Percentiles rank a stretch among this genome's conserved stretches.
phyloP scores from a whole-genome alignment of 2,888 invertebrate genomes.

The Automeris io region DNA sequence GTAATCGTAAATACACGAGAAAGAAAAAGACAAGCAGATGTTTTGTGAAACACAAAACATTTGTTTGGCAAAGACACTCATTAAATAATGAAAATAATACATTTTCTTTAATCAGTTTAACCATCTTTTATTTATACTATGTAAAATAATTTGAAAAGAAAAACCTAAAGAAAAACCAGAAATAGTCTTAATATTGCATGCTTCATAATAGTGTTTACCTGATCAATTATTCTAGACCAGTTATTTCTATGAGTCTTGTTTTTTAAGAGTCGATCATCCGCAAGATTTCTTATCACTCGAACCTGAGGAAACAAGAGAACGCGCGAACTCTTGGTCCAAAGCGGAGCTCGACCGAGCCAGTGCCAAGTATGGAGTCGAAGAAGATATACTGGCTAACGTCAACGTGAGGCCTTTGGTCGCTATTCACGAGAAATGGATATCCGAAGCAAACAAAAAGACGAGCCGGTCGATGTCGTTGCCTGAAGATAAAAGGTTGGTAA shows the following conservation, averaged over 20 bases:
- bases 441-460: constrained; percentile 60
- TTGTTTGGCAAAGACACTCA: too few relatives aligned
- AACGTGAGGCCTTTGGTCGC: constrained; percentile 67
- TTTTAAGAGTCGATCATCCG: constrained; percentile 33
- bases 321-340: constrained; percentile 37
- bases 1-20: too few relatives aligned
- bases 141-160: too few relatives aligned
- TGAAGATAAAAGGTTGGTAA: constrained; percentile 51
- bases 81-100: too few relatives aligned
- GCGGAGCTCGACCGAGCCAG: constrained; percentile 24
- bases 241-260: not conserved
- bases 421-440: constrained; percentile 68
- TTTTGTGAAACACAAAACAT: too few relatives aligned
- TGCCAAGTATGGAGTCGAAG: constrained; percentile 34
- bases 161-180: not conserved
- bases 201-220: not conserved
- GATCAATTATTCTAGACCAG: too few relatives aligned
- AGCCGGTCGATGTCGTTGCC: constrained; percentile 58
- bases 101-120: too few relatives aligned
- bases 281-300: constrained; percentile 35
- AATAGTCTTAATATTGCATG: not conserved
- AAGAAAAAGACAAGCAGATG: too few relatives aligned
- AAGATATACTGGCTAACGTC: constrained; percentile 49
- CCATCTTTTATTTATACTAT: too few relatives aligned
- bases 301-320: constrained; percentile 29